A percentile compares a stretch with the other conserved stretches of the same genome.
Evolutionary conservation across 2,797 vertebrate genomes (phyloP).

Genomic region (Scolopax bukidnonensis): DNA sequence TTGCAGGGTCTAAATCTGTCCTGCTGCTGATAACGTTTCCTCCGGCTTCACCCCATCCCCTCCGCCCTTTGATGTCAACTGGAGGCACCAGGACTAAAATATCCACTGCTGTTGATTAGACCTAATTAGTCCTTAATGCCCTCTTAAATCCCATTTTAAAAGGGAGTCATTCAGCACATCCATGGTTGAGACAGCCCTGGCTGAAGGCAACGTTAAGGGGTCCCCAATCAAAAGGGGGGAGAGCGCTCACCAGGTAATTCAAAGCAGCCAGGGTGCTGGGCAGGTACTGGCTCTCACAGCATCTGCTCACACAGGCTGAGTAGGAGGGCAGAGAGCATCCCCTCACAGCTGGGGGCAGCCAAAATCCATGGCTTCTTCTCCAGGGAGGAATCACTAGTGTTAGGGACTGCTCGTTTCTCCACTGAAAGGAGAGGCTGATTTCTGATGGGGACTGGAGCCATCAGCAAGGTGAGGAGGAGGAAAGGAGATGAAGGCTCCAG

Average conservation of each 20-base stretch:
- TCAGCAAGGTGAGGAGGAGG: neutral
- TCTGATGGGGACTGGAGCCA: neutral
- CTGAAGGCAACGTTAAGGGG: constrained; percentile 7
- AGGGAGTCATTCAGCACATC: constrained; percentile 4
- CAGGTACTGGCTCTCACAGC: neutral
- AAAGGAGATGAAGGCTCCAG: neutral
- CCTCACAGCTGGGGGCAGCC: neutral
- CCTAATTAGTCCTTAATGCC: constrained; percentile 70
- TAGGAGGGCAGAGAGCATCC: neutral
- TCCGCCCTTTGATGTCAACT: constrained; percentile 59
- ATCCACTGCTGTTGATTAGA: constrained; percentile 62
- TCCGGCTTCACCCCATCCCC: neutral
- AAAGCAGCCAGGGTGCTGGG: neutral
- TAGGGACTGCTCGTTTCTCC: fast-evolving
- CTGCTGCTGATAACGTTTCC: constrained; percentile 6
- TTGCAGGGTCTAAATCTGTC: constrained; percentile 43
- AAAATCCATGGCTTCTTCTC: neutral
- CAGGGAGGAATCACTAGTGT: neutral
- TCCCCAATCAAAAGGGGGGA: constrained; percentile 7
- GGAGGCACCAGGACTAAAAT: constrained; percentile 40
- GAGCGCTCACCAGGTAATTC: neutral
- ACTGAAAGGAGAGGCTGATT: neutral
- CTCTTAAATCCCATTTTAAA: constrained; percentile 68
- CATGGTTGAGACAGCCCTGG: constrained; percentile 8
- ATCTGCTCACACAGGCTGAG: neutral